Evolutionary conservation across 2,888 invertebrate species (phyloP), one percentile per base, ranked within the genome.

Genomic region (Labia minor): DNA sequence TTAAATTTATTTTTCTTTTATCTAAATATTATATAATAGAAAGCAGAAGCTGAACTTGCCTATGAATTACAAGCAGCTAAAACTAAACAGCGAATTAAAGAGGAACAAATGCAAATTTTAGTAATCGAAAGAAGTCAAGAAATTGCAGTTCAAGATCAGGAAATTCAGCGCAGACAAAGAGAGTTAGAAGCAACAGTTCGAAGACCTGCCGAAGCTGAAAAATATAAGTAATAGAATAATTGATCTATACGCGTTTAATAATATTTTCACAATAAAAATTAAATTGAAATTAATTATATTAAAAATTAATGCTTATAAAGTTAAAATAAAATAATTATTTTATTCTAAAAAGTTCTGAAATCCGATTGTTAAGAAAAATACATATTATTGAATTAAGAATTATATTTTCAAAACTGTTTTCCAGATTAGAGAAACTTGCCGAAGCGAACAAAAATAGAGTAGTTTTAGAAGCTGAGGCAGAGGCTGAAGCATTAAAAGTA

Each of bases 61-160:
- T 94, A 90, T 76, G 92, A 93, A 74, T 78, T 95, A 67, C 94
- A 95, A 83, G 94, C 94, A 1, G 95, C 95, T 1, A 96, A 96
- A 79, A 96, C 95, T 0, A 92, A 94, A 74, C 96, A 97, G 76
- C 85, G 92, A 70, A 94, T 95, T 74, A 95, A 94, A 79, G 95
- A 96, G 74, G 97, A 98, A 77, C 90, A 95, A 76, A 97, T 97
- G 96, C 95, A 97, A 76, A 94, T 97, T 68, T 86, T 88, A 71
- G 90, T 95, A 1, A 89, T 95, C 21, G 95, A 95, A 78, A 85
- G 95, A 67, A 86, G 89, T 0, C 96, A 96, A 77, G 92, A 95
- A 80, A 96, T 97, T 74, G 87, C 88, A 65, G 92, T 98, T 0
- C 95, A 96, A 77, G 95, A 96, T 72, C 96, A 97, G 81, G 97